Conservation (phyloP, 2,888 invertebrate species). For the Epinotia ramella region DNA sequence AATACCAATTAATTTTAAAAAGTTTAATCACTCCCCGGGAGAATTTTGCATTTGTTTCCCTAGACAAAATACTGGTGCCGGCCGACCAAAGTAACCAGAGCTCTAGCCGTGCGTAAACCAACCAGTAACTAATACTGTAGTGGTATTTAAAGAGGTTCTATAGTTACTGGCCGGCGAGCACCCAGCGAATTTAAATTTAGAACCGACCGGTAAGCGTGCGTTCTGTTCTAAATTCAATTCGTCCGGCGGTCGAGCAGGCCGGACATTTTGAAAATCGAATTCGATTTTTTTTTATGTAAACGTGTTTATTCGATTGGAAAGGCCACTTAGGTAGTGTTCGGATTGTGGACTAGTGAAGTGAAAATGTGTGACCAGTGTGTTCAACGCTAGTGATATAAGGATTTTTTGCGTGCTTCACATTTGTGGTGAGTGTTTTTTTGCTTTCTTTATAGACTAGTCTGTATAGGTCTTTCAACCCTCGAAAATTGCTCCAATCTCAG, state of each 20-base stretch:
- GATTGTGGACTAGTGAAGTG: conserved; percentile 58
- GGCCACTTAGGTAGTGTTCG: conserved; percentile 59
- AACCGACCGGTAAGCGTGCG: conserved; percentile 61
- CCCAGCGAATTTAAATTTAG: conserved; percentile 79
- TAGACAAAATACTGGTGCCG: conserved; percentile 59
- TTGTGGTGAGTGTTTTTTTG: conserved; percentile 50
- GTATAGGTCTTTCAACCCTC: background rate
- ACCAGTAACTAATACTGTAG: background rate
- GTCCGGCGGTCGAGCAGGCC: conserved; percentile 74
- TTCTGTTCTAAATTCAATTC: conserved; percentile 71
- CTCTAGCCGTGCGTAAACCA: conserved; percentile 48
- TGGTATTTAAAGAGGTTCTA: conserved; percentile 52
- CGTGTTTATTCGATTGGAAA: conserved; percentile 75
- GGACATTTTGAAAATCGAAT: conserved; percentile 62
- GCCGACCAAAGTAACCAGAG: conserved; percentile 51
- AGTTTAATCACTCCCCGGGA: conserved; percentile 55
- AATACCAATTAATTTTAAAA: conserved; percentile 28
- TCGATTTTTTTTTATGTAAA: conserved; percentile 56
- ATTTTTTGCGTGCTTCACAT: conserved; percentile 51
- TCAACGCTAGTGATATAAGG: conserved; percentile 66
- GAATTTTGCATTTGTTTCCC: conserved; percentile 55
- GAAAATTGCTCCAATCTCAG: background rate
- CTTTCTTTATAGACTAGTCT: background rate
- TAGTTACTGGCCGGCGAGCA: conserved; percentile 54
- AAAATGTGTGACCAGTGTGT: conserved; percentile 79